These are phyloP conservation scores for Cabera pusaria DNA, from an alignment of 2,888 invertebrate genomes.

Conservation along the genomic window DNA sequence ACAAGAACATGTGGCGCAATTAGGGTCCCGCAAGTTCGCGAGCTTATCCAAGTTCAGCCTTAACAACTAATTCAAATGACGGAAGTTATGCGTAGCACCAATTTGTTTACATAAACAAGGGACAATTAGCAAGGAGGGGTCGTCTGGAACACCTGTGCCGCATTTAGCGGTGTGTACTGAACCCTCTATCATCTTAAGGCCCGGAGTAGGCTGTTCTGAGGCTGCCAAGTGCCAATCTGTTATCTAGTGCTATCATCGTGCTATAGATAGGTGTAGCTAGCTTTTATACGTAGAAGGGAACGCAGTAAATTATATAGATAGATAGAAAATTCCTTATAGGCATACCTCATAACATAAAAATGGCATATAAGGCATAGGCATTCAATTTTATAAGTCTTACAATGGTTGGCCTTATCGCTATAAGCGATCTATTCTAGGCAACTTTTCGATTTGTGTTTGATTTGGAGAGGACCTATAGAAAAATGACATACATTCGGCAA, in stretches of 20 bases:
- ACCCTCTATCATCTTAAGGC: slow-evolving; percentile 29
- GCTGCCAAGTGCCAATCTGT: slow-evolving; percentile 29
- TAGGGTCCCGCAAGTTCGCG: slow-evolving; percentile 30
- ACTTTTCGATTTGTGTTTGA: too few relatives aligned
- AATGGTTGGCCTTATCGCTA: too few relatives aligned
- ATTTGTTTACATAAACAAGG: slow-evolving; percentile 73
- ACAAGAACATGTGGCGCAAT: slow-evolving; percentile 32
- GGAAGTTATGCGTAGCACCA: slow-evolving; percentile 61
- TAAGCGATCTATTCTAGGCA: too few relatives aligned
- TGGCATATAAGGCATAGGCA: too few relatives aligned
- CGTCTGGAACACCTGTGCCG: slow-evolving; percentile 63
- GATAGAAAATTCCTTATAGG: too few relatives aligned
- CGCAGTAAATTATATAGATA: too few relatives aligned
- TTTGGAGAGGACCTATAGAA: too few relatives aligned
- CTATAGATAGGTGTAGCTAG: too few relatives aligned
- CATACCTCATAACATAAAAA: too few relatives aligned
- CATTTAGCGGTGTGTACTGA: slow-evolving; percentile 30
- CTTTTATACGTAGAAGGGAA: too few relatives aligned
- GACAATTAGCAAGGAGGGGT: slow-evolving; percentile 62
- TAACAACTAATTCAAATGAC: slow-evolving; percentile 44
- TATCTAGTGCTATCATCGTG: slow-evolving; percentile 14
- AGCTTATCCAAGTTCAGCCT: slow-evolving; percentile 35
- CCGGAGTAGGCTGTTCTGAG: slow-evolving; percentile 12
- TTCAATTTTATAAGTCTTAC: too few relatives aligned
- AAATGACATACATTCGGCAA: too few relatives aligned